A percentile compares a stretch with the other conserved stretches of the same genome.
These are phyloP conservation scores for Chalcis sispes DNA, from an alignment of 2,888 invertebrate species.

Conservation along the genomic window DNA sequence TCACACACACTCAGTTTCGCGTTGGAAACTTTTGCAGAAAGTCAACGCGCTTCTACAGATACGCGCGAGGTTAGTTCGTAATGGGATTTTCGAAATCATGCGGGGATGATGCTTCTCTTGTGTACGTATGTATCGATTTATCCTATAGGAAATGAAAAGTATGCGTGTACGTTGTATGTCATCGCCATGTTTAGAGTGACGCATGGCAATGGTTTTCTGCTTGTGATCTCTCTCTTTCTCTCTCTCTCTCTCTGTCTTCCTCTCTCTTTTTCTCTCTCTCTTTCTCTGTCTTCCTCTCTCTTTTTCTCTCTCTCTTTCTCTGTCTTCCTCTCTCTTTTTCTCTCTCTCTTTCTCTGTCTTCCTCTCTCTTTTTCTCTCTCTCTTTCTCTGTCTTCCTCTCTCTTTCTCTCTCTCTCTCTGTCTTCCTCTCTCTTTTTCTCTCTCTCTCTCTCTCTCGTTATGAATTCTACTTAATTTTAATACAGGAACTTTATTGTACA, in stretches of 20 bases:
- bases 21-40: conserved; percentile 52
- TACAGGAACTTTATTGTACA: not conserved
- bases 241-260: no score
- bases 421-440: not conserved
- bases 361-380: no score
- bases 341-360: no score
- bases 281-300: no score
- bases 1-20: no score
- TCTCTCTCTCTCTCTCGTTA: not conserved
- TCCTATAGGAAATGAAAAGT: conserved; percentile 54
- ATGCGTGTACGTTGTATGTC: not conserved
- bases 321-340: no score
- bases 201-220: no score
- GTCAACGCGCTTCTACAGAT: conserved; percentile 64
- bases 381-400: no score
- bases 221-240: no score
- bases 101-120: conserved; percentile 45
- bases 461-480: not conserved
- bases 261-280: no score
- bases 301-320: no score
- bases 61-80: conserved; percentile 69
- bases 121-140: conserved; percentile 61
- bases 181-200: not conserved
- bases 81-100: conserved; percentile 71
- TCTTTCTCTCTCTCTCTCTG: not conserved